Percentiles rank a stretch among this genome's conserved stretches.
phyloP scores from a whole-genome alignment of 1,140 invertebrate species.

The Bombus breviceps region DNA sequence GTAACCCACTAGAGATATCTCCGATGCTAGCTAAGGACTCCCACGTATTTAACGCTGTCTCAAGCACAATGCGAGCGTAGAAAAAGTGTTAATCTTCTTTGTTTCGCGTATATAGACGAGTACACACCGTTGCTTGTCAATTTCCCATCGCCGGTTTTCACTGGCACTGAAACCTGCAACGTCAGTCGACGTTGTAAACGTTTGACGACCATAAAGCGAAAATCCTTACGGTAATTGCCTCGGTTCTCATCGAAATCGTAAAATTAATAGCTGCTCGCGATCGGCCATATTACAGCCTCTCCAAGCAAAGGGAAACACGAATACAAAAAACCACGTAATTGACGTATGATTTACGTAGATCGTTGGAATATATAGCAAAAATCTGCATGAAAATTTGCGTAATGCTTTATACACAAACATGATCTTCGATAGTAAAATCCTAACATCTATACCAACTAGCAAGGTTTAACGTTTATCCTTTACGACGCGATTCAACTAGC shows the following conservation, averaged over 20 bases:
- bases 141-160: slow-evolving; percentile 72
- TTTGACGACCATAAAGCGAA: slow-evolving; percentile 31
- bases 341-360: not conserved
- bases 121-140: slow-evolving; percentile 63
- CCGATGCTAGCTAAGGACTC: slow-evolving; percentile 60
- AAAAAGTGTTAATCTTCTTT: slow-evolving; percentile 70
- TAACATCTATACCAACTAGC: not conserved
- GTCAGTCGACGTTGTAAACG: not conserved
- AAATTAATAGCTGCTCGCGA: not conserved
- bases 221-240: not conserved
- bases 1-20: slow-evolving; percentile 60
- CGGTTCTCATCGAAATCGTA: not conserved
- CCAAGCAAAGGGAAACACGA: not conserved
- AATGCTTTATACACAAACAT: not conserved
- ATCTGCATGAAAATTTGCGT: not conserved
- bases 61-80: slow-evolving; percentile 57
- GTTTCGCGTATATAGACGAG: slow-evolving; percentile 62
- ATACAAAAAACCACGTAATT: not conserved
- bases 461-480: not conserved
- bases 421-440: not conserved
- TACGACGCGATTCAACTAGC: slow-evolving; percentile 2
- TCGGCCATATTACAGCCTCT: not conserved
- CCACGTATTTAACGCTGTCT: slow-evolving; percentile 69
- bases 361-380: not conserved
- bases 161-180: not conserved